Evolutionary conservation across 1,140 invertebrate genomes (phyloP), one percentile per base, ranked within the genome.

Genomic region (Zophobas morio): DNA sequence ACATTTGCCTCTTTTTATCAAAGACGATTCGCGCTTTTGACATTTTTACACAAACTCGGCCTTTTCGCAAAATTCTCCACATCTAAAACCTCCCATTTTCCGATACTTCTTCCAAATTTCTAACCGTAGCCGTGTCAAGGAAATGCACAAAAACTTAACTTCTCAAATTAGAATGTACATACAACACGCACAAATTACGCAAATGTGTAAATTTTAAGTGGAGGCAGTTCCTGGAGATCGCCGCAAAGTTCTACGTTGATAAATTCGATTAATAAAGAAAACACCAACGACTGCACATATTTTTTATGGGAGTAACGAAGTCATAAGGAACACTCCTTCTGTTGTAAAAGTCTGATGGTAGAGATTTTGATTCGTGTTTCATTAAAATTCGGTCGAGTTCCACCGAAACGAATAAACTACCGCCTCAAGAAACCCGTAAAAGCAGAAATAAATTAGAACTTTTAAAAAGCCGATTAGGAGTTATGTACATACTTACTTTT

Each of bases 1-100:
- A 66, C 60, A 66, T 66, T 66, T 66, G 60, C 39, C 37, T 66
- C 37, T 66, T 66, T 66, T 66, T 66, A 66, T 66, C 60, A 66
- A 66, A 66, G 60, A 42, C 35, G 37, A 2, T 6, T 42, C 20
- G 33, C 35, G 60, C 39, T 42, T 66, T 39, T 6, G 32, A 66
- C 40, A 66, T 66, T 66, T 66, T 66, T 66, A 66, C 39, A 33
- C 35, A 36, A 66, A 66, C 20, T 20, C 20, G 20, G 20, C 20
- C 20, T 20, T 20, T 20, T 20, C 20, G 20, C 20, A 20, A 20
- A 20, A 20, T 53, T 54, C 20, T 34, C 42, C 42, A 46, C 42
- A 3, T 46, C 42, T 4, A 8, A 3, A 46, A 46, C 3, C 8
- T 46, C 42, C 42, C 42, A 20, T 20, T 20, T 20, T 20, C 42